Percentiles rank a stretch among this genome's conserved stretches.
Evolutionary conservation across 2,113 vertebrate genomes (phyloP).

Genomic region (Anhinga rufa): DNA sequence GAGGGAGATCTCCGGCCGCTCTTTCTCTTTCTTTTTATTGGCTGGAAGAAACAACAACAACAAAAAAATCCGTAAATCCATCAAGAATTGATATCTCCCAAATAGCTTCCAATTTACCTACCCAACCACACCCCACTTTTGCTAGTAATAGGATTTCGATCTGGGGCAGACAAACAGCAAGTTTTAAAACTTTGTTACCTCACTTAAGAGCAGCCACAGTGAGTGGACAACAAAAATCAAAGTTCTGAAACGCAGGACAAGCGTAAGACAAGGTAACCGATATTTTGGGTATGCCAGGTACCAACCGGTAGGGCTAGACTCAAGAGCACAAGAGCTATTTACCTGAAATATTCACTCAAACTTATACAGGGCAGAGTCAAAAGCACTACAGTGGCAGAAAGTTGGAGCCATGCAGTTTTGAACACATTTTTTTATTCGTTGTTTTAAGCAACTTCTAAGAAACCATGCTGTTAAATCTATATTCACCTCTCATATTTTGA

Average conservation of each 20-base stretch:
- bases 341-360: neutral
- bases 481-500: neutral
- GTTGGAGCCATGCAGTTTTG: neutral
- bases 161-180: neutral
- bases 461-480: neutral
- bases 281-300: neutral
- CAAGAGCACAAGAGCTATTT: neutral
- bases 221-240: neutral
- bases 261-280: neutral
- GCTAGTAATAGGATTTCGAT: rapidly evolving
- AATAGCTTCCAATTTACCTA: neutral
- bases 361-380: neutral
- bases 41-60: slow-evolving; percentile 65
- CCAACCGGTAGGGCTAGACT: neutral
- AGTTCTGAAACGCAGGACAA: neutral
- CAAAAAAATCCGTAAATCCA: neutral
- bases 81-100: neutral
- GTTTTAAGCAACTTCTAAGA: neutral
- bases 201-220: neutral
- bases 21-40: slow-evolving; percentile 89
- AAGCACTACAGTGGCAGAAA: neutral
- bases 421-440: neutral
- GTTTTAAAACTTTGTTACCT: neutral
- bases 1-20: slow-evolving; percentile 93
- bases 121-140: neutral